These are phyloP conservation scores for Epinephelus fuscoguttatus DNA, from an alignment of 2,113 vertebrate species.

Conservation along the genomic window DNA sequence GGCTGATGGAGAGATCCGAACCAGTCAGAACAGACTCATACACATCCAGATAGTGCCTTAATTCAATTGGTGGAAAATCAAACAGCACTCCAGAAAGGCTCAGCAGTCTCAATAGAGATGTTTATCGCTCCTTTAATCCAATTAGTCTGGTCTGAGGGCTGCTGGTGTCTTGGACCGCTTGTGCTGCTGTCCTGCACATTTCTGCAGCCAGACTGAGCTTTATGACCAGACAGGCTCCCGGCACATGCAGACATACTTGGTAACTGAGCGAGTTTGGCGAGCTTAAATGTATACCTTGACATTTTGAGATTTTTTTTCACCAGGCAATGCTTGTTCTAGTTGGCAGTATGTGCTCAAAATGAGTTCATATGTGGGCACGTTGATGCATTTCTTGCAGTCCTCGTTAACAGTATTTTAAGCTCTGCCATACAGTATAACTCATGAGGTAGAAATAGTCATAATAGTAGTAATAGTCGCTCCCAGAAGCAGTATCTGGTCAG, in stretches of 20 bases:
- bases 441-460: background rate
- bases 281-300: background rate
- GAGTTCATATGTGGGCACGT: background rate
- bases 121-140: conserved; percentile 79
- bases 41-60: conserved; percentile 74
- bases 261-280: conserved; percentile 8
- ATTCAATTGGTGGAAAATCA: conserved; percentile 78
- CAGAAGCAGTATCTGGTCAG: background rate
- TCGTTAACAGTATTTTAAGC: background rate
- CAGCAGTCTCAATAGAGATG: conserved; percentile 77
- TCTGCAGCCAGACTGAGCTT: conserved; percentile 34
- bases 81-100: conserved; percentile 73
- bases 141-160: conserved; percentile 76
- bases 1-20: conserved; percentile 56
- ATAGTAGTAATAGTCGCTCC: background rate
- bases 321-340: background rate
- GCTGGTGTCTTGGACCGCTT: conserved; percentile 58
- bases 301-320: background rate
- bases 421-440: background rate
- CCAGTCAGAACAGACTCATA: conserved; percentile 59
- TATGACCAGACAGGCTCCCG: background rate
- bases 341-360: background rate
- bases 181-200: conserved; percentile 47
- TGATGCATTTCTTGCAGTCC: background rate
- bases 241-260: background rate